Evolutionary conservation across 2,113 vertebrate genomes (phyloP), one percentile per base, ranked within the genome.

Genomic region (Lichenostomus cassidix): DNA sequence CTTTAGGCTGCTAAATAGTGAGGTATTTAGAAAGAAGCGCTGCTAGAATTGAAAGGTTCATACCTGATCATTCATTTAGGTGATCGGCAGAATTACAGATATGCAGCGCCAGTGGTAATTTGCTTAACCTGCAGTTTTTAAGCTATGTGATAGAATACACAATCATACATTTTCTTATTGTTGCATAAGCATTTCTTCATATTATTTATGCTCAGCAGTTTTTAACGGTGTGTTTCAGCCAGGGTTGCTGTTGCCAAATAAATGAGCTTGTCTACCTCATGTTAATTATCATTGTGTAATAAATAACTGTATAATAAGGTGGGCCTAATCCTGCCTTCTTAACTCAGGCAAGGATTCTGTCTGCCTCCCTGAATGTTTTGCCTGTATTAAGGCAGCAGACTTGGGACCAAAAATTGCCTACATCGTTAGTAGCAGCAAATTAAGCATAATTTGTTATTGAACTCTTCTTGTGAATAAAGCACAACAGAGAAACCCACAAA

Each of bases 1-100:
- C 96, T 98, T 97, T 98, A 96, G 98, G 97, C 97, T 97, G 97
- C 97, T 98, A 97, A 97, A 97, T 90, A 96, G 97, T 69, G 69
- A 96, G 94, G 85, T 97, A 97, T 96, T 97, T 97, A 97, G 97
- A 95, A 95, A 96, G 96, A 96, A 96, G 94, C 3, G 69, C 69
- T 76, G 89, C 87, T 96, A 63, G 92, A 92, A 94, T 92, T 91
- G 96, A 97, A 98, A 96, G 94, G 85, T 97, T 98, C 94, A 25
- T 91, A 97, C 87, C 97, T 93, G 95, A 96, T 97, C 89, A 96
- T 97, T 97, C 95, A 92, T 94, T 97, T 96, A 94, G 75, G 84
- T 95, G 94, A 96, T 96, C 79, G 92, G 89, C 85, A 97, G 96
- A 97, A 97, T 95, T 94, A 92, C 9, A 25, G 96, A 81, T 74